Evolutionary conservation across 2,113 vertebrate genomes (phyloP).

Genomic region (Garra rufa): DNA sequence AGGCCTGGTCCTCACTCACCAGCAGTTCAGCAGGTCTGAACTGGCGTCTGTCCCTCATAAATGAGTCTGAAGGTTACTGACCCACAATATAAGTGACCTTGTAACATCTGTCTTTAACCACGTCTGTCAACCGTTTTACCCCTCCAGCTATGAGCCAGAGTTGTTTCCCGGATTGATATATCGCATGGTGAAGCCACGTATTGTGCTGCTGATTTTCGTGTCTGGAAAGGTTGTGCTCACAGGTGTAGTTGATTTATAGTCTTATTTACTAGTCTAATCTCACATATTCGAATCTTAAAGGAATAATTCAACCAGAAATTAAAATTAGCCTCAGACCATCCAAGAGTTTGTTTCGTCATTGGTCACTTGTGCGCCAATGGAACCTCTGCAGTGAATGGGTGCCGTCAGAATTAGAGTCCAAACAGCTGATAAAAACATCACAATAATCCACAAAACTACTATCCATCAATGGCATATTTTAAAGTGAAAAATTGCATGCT

Average conservation of each 20-base stretch:
- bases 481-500: background rate
- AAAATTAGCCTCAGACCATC: no score
- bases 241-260: no score
- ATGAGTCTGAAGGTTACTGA: background rate
- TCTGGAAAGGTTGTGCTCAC: conserved; percentile 97
- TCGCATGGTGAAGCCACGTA: conserved; percentile 95
- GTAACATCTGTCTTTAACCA: background rate
- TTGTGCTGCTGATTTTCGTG: conserved; percentile 96
- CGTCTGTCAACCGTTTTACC: background rate
- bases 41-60: conserved; percentile 14
- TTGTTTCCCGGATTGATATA: conserved; percentile 97
- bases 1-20: conserved; percentile 89
- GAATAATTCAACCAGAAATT: no score
- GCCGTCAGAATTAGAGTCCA: no score
- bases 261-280: background rate
- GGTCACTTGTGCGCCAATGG: no score
- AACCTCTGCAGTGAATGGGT: no score
- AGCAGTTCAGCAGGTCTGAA: conserved; percentile 91
- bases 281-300: no score
- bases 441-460: background rate
- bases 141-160: conserved; percentile 92
- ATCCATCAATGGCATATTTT: background rate
- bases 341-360: no score
- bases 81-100: background rate
- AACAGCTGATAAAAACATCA: background rate